Percentiles rank a stretch among this genome's conserved stretches.
Evolutionary conservation across 2,888 invertebrate species (phyloP).

Genomic region (Gortyna flavago): DNA sequence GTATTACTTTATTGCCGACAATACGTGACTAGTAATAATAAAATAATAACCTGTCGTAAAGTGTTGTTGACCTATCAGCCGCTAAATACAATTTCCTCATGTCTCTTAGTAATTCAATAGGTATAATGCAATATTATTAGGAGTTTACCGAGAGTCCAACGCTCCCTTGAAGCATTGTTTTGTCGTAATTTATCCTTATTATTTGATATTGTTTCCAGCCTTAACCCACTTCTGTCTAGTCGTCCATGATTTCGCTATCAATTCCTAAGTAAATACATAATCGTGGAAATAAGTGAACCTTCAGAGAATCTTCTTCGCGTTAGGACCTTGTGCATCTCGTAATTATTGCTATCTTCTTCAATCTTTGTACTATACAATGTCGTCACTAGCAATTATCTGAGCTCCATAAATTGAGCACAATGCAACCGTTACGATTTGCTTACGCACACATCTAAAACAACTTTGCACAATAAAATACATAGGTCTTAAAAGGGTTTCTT

Average conservation of each 20-base stretch:
- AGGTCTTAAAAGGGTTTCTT: conserved; percentile 37
- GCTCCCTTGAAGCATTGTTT: conserved; percentile 11
- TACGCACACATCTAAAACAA: background rate
- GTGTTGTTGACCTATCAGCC: conserved; percentile 22
- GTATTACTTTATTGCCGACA: background rate
- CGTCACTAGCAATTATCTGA: conserved; percentile 28
- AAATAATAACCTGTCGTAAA: conserved; percentile 13
- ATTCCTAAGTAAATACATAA: conserved; percentile 37
- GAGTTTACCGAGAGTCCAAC: conserved; percentile 32
- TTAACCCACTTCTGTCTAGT: conserved; percentile 56
- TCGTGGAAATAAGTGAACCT: conserved; percentile 45
- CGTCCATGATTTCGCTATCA: conserved; percentile 46
- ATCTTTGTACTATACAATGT: conserved; percentile 43
- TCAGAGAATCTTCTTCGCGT: conserved; percentile 45
- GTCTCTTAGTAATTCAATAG: background rate
- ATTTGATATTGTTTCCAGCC: conserved; percentile 54
- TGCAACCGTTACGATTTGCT: conserved; percentile 38
- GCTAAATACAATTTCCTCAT: conserved; percentile 45
- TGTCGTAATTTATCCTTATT: conserved; percentile 60
- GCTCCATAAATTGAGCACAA: conserved; percentile 30
- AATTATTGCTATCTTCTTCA: conserved; percentile 43
- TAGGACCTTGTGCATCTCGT: conserved; percentile 54
- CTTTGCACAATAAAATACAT: conserved; percentile 22
- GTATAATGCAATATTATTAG: conserved; percentile 10
- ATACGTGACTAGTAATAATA: background rate